Percentiles rank a stretch among this genome's conserved stretches.
phyloP scores from a whole-genome alignment of 2,113 vertebrate species.

The Epinephelus fuscoguttatus region DNA sequence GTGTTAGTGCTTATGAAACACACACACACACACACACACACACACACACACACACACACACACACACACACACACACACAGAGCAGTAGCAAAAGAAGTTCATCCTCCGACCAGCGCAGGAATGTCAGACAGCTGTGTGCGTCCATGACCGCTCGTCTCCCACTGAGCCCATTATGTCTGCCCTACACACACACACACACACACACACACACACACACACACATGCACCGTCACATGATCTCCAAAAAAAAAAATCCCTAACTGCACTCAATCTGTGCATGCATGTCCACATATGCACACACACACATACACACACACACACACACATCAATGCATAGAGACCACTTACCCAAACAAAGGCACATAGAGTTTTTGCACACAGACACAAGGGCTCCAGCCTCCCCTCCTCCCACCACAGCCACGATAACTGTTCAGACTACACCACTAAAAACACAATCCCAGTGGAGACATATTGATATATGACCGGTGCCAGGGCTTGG shows the following conservation, averaged over 20 bases:
- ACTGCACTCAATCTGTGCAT: constrained; percentile 20
- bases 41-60: constrained; percentile 20
- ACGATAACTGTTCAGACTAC: constrained; percentile 41
- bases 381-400: constrained; percentile 67
- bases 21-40: not conserved
- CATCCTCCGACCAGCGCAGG: constrained; percentile 56
- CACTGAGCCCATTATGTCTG: constrained; percentile 55
- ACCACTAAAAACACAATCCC: constrained; percentile 58
- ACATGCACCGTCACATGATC: constrained; percentile 35
- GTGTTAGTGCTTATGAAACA: constrained; percentile 17
- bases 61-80: constrained; percentile 10
- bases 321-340: constrained; percentile 13
- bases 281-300: constrained; percentile 32
- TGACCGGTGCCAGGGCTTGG: constrained; percentile 10
- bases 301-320: constrained; percentile 9
- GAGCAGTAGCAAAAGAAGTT: constrained; percentile 22
- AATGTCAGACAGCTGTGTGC: constrained; percentile 76
- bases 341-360: constrained; percentile 58
- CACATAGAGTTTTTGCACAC: constrained; percentile 55
- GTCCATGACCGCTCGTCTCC: constrained; percentile 50
- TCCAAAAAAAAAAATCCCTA: not conserved
- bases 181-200: constrained; percentile 27
- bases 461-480: constrained; percentile 48
- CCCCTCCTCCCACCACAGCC: constrained; percentile 54
- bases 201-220: constrained; percentile 37